Conservation (phyloP, 2,113 vertebrate genomes). For the Pyxicephalus adspersus region DNA sequence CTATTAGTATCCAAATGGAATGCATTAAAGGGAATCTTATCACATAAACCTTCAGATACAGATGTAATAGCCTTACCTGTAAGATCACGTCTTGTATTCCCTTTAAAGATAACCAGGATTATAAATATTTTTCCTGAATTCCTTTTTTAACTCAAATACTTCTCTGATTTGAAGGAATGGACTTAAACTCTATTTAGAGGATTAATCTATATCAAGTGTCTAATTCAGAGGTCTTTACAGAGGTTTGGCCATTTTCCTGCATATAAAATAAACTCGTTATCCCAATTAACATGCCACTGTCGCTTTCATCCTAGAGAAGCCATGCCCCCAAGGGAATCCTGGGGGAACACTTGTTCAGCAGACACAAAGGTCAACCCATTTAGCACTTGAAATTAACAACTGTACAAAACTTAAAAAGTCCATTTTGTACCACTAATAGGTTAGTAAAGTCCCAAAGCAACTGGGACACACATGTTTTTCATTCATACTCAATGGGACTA, state of each 20-base stretch:
- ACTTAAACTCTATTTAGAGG: slow-evolving; percentile 16
- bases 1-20: too few species aligned
- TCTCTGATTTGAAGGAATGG: slow-evolving; percentile 27
- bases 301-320: slow-evolving; percentile 33
- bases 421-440: slow-evolving; percentile 37
- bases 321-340: slow-evolving; percentile 11
- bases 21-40: too few species aligned
- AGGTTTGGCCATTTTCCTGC: slow-evolving; percentile 28
- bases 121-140: slow-evolving; percentile 25
- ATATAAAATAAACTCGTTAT: slow-evolving; percentile 47
- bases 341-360: slow-evolving; percentile 5
- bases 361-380: slow-evolving; percentile 45
- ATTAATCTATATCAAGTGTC: slow-evolving; percentile 20
- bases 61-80: slow-evolving; percentile 1
- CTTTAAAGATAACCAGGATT: slow-evolving; percentile 14
- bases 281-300: slow-evolving; percentile 44
- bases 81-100: slow-evolving; percentile 4
- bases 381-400: slow-evolving; percentile 43
- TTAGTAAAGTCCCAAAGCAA: slow-evolving; percentile 11
- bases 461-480: not conserved
- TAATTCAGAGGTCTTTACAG: not conserved
- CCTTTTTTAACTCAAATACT: slow-evolving; percentile 1
- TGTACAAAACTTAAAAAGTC: slow-evolving; percentile 30
- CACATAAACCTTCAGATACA: not conserved
- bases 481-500: slow-evolving; percentile 10